Base-by-base conservation (phyloP, 2,888 invertebrate genomes). In the Metopia argyrocephala region DNA sequence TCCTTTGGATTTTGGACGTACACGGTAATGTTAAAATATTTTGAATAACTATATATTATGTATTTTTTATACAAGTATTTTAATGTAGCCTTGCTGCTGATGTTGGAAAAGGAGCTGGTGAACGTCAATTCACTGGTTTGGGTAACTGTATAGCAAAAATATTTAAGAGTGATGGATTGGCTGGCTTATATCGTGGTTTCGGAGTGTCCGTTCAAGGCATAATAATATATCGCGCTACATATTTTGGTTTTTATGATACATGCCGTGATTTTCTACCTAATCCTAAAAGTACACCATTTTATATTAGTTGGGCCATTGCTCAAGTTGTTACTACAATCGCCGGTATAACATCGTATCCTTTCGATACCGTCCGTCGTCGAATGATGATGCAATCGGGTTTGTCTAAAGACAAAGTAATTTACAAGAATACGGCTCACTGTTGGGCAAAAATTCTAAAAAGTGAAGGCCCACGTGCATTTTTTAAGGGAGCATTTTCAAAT, bases 361-460 rank as follows among this genome's bases (percentile, higher is more conserved):
- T 98, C 92, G 97, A 98, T 92, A 97, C 97, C 6, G 94, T 95
- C 88, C 93, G 97, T 91, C 93, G 97, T 92, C 94, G 97, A 91
- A 96, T 98, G 96, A 98, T 98, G 97, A 98, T 98, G 97, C 97
- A 97, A 92, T 97, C 97, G 84, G 96, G 96, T 75, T 94, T 95
- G 83, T 93, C 93, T 86, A 93, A 94, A 92, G 89, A 91, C 73
- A 95, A 96, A 62, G 93, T 96, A 82, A 91, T 95, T 86, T 97
- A 97, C 94, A 97, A 95, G 92, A 94, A 92, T 91, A 97, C 97
- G 46, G 87, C 95, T 79, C 96, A 98, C 92, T 97, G 97, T 93
- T 96, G 96, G 95, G 89, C 92, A 65, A 95, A 95, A 91, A 96
- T 97, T 89, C 91, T 94, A 89, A 94, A 94, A 90, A 91, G 92